Percentiles rank a stretch among this genome's conserved stretches.
These are phyloP conservation scores for Drosophila prosaltans DNA, from an alignment of 1,140 invertebrate genomes.

Conservation along the genomic window DNA sequence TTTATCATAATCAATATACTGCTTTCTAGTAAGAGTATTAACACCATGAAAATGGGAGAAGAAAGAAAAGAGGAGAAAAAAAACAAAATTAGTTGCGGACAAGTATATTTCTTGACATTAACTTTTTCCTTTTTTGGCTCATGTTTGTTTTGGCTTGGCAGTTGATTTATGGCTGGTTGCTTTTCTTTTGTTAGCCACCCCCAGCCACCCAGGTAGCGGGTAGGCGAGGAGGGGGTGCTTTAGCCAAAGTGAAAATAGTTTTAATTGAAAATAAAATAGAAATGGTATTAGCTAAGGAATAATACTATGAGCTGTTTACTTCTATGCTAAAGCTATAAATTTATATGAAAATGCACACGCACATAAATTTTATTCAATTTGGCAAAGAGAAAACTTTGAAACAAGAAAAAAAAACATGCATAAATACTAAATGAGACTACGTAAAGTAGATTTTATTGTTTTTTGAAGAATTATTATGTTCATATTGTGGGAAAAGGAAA, in stretches of 20 bases:
- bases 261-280: conserved; percentile 38
- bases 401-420: background rate
- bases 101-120: conserved; percentile 43
- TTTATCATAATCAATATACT: no score
- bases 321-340: background rate
- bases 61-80: background rate
- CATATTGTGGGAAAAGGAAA: no score
- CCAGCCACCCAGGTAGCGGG: no score
- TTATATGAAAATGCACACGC: background rate
- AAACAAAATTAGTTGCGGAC: conserved; percentile 44
- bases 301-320: conserved; percentile 2
- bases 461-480: no score
- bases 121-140: conserved; percentile 28
- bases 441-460: background rate
- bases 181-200: conserved; percentile 6
- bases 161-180: conserved; percentile 39
- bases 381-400: background rate
- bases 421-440: background rate
- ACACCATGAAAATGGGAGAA: background rate
- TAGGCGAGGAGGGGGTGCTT: background rate
- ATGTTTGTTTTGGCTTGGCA: conserved; percentile 28
- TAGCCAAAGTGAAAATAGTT: conserved; percentile 18
- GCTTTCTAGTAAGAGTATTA: background rate
- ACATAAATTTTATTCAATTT: background rate
- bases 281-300: background rate